Percentiles rank a stretch among this genome's conserved stretches.
phyloP scores from a whole-genome alignment of 2,797 vertebrate species.

The Acestrorhynchus altus region DNA sequence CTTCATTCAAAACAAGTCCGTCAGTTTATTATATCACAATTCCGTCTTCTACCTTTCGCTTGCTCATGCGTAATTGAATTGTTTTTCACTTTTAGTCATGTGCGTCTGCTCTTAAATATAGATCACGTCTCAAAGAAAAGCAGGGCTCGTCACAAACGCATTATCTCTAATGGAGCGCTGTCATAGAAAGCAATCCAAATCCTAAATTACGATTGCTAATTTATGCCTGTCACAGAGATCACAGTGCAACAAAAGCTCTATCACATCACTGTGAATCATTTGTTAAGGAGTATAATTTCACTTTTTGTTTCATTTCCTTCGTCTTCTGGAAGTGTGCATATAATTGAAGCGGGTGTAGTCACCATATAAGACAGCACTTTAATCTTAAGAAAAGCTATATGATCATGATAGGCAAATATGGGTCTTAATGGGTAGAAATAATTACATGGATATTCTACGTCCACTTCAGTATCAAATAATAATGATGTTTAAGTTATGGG shows the following conservation, averaged over 20 bases:
- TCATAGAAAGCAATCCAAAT: constrained; percentile 54
- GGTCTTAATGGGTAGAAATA: constrained; percentile 42
- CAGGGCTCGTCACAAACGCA: constrained; percentile 56
- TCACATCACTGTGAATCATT: constrained; percentile 60
- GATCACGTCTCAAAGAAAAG: constrained; percentile 60
- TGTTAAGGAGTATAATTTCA: constrained; percentile 49
- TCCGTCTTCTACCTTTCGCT: constrained; percentile 62
- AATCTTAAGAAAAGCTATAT: constrained; percentile 53
- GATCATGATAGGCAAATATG: constrained; percentile 46
- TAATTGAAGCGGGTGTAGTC: constrained; percentile 37
- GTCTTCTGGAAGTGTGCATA: constrained; percentile 33
- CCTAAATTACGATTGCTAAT: constrained; percentile 52
- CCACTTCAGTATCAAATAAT: constrained; percentile 15
- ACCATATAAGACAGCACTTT: constrained; percentile 57
- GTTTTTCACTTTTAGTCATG: constrained; percentile 67
- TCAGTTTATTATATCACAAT: constrained; percentile 65
- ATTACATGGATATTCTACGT: constrained; percentile 26
- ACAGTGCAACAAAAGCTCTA: constrained; percentile 40
- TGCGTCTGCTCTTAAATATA: constrained; percentile 69
- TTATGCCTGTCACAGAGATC: constrained; percentile 45
- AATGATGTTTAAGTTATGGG: constrained; percentile 13
- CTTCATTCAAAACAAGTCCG: constrained; percentile 57
- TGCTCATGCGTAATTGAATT: constrained; percentile 37
- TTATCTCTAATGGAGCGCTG: constrained; percentile 51
- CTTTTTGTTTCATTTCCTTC: constrained; percentile 46